A percentile compares a stretch with the other conserved stretches of the same genome.
These are phyloP conservation scores for Acanthiza pusilla DNA, from an alignment of 2,797 vertebrate species.

Conservation along the genomic window DNA sequence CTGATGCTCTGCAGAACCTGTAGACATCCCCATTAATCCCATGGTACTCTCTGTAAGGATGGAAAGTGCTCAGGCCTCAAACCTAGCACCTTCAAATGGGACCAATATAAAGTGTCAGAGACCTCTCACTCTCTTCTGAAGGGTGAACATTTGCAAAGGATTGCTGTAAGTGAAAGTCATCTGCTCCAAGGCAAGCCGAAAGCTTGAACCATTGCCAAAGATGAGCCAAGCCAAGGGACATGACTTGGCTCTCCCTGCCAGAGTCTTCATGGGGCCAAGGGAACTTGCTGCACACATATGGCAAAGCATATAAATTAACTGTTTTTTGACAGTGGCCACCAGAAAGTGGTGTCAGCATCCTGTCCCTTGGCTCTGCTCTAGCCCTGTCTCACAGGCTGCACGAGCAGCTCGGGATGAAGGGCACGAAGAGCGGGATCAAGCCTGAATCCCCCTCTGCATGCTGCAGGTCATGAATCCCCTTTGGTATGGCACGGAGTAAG, in stretches of 20 bases:
- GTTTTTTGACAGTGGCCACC: background rate
- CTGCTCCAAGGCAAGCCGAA: constrained; percentile 21
- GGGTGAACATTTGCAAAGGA: background rate
- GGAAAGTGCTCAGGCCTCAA: background rate
- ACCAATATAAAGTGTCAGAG: background rate
- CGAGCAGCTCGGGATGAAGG: background rate
- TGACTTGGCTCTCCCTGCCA: constrained; percentile 49
- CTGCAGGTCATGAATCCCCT: background rate
- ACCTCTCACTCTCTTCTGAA: background rate
- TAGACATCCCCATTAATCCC: background rate
- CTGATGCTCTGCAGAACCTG: accelerated
- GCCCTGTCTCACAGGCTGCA: background rate
- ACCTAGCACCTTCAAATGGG: background rate
- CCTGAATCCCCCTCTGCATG: accelerated
- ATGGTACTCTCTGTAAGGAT: background rate
- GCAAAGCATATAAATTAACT: constrained; percentile 48
- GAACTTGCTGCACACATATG: background rate
- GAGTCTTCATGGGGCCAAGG: background rate
- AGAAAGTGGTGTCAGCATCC: constrained; percentile 26
- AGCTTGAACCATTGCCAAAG: constrained; percentile 20
- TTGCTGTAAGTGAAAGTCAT: background rate
- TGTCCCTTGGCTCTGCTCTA: background rate
- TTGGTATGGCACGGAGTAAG: background rate
- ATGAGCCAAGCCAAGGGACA: constrained; percentile 42
- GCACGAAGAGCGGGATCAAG: accelerated